These are phyloP conservation scores for Microctenopoma stevenorrisi DNA, from an alignment of 2,797 vertebrate species.

Conservation along the genomic window DNA sequence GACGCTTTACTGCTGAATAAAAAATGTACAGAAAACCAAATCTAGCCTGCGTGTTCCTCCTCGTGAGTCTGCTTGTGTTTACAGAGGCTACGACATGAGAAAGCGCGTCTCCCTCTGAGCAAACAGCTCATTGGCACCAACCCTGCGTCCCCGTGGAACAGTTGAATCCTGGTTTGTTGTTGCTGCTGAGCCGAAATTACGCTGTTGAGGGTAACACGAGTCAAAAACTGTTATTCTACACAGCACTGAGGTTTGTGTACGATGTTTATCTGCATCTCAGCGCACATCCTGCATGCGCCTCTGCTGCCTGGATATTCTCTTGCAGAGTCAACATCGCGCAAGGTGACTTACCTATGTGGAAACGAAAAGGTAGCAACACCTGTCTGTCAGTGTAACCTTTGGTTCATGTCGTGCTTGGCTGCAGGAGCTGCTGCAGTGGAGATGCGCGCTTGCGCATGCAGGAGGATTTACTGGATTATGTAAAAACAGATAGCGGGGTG, in stretches of 20 bases:
- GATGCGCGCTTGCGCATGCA: constrained; percentile 64
- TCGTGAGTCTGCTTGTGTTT: constrained; percentile 11
- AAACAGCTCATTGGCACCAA: constrained; percentile 44
- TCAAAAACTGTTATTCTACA: neutral
- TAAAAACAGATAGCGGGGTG: constrained; percentile 38
- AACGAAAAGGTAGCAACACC: neutral
- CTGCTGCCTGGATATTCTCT: neutral
- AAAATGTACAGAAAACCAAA: neutral
- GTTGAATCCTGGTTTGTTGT: constrained; percentile 14
- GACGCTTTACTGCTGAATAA: neutral
- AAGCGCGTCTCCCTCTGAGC: constrained; percentile 30
- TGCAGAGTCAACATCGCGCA: no score
- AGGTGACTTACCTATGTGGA: neutral
- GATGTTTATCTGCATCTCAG: neutral
- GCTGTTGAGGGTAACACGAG: neutral
- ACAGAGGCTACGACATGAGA: constrained; percentile 18
- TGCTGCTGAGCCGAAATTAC: constrained; percentile 1
- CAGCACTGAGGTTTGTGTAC: neutral
- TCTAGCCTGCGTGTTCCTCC: neutral
- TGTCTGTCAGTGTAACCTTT: constrained; percentile 23
- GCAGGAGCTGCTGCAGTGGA: constrained; percentile 64
- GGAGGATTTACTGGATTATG: constrained; percentile 29
- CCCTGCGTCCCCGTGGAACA: constrained; percentile 47
- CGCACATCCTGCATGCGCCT: constrained; percentile 8
- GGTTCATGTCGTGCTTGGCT: constrained; percentile 5